Percentiles rank a stretch among this genome's conserved stretches.
phyloP scores from a whole-genome alignment of 2,888 invertebrate genomes.

The Choristoneura rosaceana region DNA sequence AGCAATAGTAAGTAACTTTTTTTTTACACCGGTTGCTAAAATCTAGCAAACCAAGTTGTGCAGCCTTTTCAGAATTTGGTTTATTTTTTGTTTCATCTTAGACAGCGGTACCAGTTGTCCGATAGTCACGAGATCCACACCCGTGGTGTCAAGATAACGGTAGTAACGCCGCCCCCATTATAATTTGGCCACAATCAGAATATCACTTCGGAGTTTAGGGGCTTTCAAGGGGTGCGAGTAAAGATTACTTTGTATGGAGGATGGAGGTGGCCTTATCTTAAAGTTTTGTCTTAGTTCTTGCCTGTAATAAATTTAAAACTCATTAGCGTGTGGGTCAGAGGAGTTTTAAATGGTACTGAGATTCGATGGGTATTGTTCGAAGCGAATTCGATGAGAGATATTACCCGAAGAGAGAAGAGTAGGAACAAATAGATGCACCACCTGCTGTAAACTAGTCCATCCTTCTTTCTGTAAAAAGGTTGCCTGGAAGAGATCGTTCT shows the following conservation, averaged over 20 bases:
- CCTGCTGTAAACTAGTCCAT: too few relatives aligned
- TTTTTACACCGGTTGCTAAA: too few relatives aligned
- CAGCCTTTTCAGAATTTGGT: neutral
- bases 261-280: slow-evolving; percentile 73
- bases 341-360: slow-evolving; percentile 28
- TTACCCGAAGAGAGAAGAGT: too few relatives aligned
- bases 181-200: slow-evolving; percentile 42
- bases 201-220: slow-evolving; percentile 65
- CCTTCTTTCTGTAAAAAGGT: too few relatives aligned
- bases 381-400: too few relatives aligned
- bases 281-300: slow-evolving; percentile 65
- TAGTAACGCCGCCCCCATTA: slow-evolving; percentile 40
- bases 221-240: slow-evolving; percentile 71
- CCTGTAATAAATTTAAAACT: slow-evolving; percentile 42
- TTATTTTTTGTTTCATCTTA: neutral
- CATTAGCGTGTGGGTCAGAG: slow-evolving; percentile 42
- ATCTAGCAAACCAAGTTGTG: too few relatives aligned
- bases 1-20: too few relatives aligned
- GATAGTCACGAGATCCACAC: slow-evolving; percentile 20
- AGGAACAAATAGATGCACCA: too few relatives aligned
- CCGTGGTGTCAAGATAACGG: slow-evolving; percentile 22
- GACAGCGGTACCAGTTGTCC: neutral
- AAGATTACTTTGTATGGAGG: slow-evolving; percentile 77
- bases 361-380: neutral
- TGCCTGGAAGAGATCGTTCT: too few relatives aligned